phyloP scores from a whole-genome alignment of 1,140 invertebrate species.

The Branchinecta lindahli region DNA sequence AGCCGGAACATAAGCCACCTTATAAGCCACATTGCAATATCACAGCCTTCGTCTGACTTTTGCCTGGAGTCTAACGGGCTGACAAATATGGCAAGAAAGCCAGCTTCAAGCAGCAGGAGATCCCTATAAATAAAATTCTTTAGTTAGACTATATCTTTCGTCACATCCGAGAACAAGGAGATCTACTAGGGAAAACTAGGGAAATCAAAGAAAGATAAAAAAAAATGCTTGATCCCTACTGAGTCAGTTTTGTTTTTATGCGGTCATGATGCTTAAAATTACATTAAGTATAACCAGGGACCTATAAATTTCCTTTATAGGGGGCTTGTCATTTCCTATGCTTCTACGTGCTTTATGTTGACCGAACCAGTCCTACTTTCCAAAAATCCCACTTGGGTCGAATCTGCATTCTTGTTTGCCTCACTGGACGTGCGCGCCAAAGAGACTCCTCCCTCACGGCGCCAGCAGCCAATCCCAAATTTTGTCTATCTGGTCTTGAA shows the following conservation, averaged over 20 bases:
- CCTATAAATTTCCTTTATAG: too few relatives aligned
- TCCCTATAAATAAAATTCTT: conserved; percentile 41
- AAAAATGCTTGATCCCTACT: neutral
- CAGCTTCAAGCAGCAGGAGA: conserved; percentile 54
- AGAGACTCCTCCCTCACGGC: too few relatives aligned
- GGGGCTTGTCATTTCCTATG: too few relatives aligned
- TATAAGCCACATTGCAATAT: conserved; percentile 51
- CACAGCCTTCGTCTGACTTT: conserved; percentile 33
- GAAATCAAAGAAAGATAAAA: conserved; percentile 12
- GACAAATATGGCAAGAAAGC: conserved; percentile 53
- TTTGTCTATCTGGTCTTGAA: too few relatives aligned
- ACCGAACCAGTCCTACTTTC: too few relatives aligned
- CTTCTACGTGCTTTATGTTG: too few relatives aligned
- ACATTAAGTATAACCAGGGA: neutral
- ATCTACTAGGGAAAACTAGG: neutral
- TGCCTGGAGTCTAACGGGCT: conserved; percentile 39
- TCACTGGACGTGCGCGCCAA: too few relatives aligned
- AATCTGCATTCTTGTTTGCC: too few relatives aligned
- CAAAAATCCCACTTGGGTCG: too few relatives aligned
- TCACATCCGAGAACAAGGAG: too few relatives aligned
- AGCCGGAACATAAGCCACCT: conserved; percentile 62
- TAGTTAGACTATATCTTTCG: neutral
- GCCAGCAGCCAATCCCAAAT: too few relatives aligned
- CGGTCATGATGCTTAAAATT: neutral
- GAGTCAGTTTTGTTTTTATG: neutral